Base-by-base conservation (phyloP, 2,113 vertebrate species). In the Nothocercus nigrocapillus region DNA sequence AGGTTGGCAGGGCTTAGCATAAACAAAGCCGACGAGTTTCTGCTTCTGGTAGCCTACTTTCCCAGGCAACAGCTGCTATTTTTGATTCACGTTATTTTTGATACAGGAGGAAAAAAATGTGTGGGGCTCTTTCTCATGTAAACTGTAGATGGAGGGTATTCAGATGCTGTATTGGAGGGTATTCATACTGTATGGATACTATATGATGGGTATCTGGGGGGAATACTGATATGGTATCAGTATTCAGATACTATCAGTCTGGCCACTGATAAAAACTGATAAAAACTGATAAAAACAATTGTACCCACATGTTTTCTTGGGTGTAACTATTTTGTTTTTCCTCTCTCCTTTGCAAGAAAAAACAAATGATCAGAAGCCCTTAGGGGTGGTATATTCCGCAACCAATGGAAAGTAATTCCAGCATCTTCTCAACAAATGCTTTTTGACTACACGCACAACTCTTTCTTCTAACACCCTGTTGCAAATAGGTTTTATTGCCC, bases 401-500 rank as follows among this genome's bases (percentile, higher is more conserved):
- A 58, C 32, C 4, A 0, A 15, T 7, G 47, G 61, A 92, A 94
- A 92, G n/a, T 76, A 76, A 49, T 45, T 54, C 90, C 66, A 73
- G 74, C 77, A 88, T 81, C 92, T 80, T 88, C 93, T 86, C 93
- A 90, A 86, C 73, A 90, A 90, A 88, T 38, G 38, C 7, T 36
- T 91, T 93, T 56, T 90, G 56, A 74, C 74, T 90, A 68, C 62
- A 76, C 83, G 86, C 3, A 11, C 61, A 68, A 64, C 56, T 88
- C 80, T 81, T 86, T 88, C 80, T 86, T 90, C 88, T 84, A 86
- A 58, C 80, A 92, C 74, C 13, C 3, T 0, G 17, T 86, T 91
- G 80, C 92, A 96, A 94, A 90, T 85, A 87, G 70, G 42, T 56
- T 96, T 96, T 94, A 92, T 70, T 94, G 81, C 91, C 81, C 92